A percentile compares a stretch with the other conserved stretches of the same genome.
phyloP scores from a whole-genome alignment of 2,888 invertebrate genomes.

The Micoletzkya japonica region DNA sequence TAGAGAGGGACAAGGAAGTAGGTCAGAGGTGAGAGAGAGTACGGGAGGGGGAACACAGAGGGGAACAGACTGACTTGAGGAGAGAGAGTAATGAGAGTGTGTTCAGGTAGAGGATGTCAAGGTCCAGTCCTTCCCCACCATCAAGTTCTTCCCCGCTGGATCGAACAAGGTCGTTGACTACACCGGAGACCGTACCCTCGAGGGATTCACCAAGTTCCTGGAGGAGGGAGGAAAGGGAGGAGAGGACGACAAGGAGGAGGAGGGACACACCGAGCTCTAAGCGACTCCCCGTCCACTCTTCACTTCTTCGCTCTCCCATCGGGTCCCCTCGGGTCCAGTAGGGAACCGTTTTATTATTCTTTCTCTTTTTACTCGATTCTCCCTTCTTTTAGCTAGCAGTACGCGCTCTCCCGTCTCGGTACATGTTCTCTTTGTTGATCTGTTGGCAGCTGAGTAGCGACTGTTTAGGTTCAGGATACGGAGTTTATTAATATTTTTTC shows the following conservation, averaged over 20 bases:
- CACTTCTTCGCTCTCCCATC: not conserved
- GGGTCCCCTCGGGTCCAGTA: slow-evolving; percentile 19
- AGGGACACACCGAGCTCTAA: slow-evolving; percentile 51
- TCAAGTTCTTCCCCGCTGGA: slow-evolving; percentile 89
- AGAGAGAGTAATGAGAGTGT: too few relatives aligned
- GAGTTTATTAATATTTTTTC: too few relatives aligned
- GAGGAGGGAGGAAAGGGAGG: slow-evolving; percentile 85
- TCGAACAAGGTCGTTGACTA: slow-evolving; percentile 87
- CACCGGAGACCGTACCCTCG: slow-evolving; percentile 90
- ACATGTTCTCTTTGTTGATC: slow-evolving; percentile 6
- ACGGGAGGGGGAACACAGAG: too few relatives aligned
- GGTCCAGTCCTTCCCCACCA: slow-evolving; percentile 76
- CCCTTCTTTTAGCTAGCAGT: not conserved
- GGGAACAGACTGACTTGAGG: too few relatives aligned
- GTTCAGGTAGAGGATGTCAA: slow-evolving; percentile 61
- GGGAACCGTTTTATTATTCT: slow-evolving; percentile 20
- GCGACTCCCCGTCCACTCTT: not conserved
- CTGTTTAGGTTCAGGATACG: slow-evolving; percentile 10
- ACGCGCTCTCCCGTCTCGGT: not conserved
- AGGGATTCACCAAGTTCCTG: slow-evolving; percentile 88
- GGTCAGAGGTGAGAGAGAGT: too few relatives aligned
- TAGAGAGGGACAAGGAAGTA: too few relatives aligned
- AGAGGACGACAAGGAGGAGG: slow-evolving; percentile 60
- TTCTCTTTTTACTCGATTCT: not conserved
- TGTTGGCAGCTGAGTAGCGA: not conserved